Evolutionary conservation across 2,888 invertebrate species (phyloP).

Genomic region (Urechis unicinctus): DNA sequence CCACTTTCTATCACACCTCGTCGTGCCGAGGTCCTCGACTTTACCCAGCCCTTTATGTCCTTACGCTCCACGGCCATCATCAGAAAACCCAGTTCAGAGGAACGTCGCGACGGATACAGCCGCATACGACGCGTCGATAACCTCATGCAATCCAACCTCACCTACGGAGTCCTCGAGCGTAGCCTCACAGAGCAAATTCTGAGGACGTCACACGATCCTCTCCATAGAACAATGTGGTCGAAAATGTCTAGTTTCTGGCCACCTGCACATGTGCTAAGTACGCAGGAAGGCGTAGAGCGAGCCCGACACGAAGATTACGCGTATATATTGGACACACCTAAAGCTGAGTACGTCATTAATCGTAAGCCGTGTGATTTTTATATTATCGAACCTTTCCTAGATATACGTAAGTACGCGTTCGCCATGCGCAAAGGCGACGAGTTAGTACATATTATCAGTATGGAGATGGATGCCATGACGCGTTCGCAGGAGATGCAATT

Average conservation of each 20-base stretch:
- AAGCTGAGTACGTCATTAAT: slow-evolving; percentile 19
- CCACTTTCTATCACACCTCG: slow-evolving; percentile 16
- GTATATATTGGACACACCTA: slow-evolving; percentile 21
- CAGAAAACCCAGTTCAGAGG: slow-evolving; percentile 1
- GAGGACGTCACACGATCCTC: slow-evolving; percentile 3
- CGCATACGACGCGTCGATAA: slow-evolving; percentile 13
- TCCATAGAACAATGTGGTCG: slow-evolving; percentile 14
- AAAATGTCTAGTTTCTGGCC: slow-evolving; percentile 18
- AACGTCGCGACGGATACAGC: neutral
- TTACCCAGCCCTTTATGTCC: slow-evolving; percentile 21
- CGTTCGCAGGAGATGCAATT: slow-evolving; percentile 12
- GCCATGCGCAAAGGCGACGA: slow-evolving; percentile 13
- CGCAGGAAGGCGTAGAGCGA: slow-evolving; percentile 20
- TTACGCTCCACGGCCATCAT: slow-evolving; percentile 20
- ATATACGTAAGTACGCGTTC: slow-evolving; percentile 18
- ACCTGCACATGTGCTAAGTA: slow-evolving; percentile 14
- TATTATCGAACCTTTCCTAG: slow-evolving; percentile 22
- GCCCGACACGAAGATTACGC: slow-evolving; percentile 19
- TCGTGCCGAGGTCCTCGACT: slow-evolving; percentile 16
- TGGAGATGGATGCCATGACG: slow-evolving; percentile 12
- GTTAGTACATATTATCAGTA: slow-evolving; percentile 11
- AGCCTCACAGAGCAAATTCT: slow-evolving; percentile 13
- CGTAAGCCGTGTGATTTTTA: slow-evolving; percentile 23
- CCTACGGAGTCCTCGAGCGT: slow-evolving; percentile 14
- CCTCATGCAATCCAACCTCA: slow-evolving; percentile 13